These are phyloP conservation scores for Pteruthius melanotis DNA, from an alignment of 2,113 vertebrate genomes.

Conservation along the genomic window DNA sequence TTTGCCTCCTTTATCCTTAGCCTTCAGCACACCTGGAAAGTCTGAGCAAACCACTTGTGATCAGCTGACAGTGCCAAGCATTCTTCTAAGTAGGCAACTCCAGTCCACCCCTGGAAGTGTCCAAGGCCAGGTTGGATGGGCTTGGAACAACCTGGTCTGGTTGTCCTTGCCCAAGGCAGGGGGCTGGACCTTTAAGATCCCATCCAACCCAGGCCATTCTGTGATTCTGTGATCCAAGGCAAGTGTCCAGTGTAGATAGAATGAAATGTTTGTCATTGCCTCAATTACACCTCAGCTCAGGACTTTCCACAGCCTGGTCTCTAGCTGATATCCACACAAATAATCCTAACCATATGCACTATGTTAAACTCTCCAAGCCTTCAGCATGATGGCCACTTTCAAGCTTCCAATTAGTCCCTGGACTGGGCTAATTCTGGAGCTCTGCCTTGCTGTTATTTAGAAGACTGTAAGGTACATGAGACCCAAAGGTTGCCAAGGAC, in stretches of 20 bases:
- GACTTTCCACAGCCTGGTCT: neutral
- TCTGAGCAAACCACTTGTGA: neutral
- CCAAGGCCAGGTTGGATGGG: neutral
- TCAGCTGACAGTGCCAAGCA: neutral
- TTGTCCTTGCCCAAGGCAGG: neutral
- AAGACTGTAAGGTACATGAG: neutral
- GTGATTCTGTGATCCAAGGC: neutral
- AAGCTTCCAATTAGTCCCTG: neutral
- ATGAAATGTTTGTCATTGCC: neutral
- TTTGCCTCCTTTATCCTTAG: neutral
- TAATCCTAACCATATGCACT: no score
- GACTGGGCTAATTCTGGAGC: neutral
- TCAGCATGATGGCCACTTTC: neutral
- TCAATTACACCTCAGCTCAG: neutral
- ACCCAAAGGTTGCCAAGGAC: neutral
- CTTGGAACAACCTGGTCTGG: neutral
- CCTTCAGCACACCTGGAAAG: neutral
- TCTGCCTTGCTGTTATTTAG: neutral
- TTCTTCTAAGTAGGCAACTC: neutral
- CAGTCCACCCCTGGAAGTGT: neutral
- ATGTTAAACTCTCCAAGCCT: neutral
- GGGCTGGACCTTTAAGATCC: neutral
- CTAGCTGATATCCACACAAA: neutral
- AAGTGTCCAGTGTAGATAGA: accelerated
- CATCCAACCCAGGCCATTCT: neutral